Percentiles rank a stretch among this genome's conserved stretches.
phyloP scores from a whole-genome alignment of 2,797 vertebrate species.

The Urocyon cinereoargenteus region DNA sequence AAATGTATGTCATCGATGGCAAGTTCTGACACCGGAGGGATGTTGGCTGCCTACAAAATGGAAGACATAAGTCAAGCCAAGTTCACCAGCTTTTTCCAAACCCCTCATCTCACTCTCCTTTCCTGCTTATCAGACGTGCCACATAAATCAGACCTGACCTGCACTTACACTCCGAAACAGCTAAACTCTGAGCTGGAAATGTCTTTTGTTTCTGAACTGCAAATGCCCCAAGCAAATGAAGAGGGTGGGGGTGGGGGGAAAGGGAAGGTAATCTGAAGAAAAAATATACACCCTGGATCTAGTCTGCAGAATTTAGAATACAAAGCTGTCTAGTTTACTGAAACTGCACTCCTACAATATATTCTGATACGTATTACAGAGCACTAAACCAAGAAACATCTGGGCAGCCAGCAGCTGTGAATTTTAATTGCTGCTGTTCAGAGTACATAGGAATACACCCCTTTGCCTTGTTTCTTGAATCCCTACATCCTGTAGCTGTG shows the following conservation, averaged over 20 bases:
- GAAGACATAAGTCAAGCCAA: constrained; percentile 81
- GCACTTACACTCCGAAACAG: constrained; percentile 70
- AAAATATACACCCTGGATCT: constrained; percentile 77
- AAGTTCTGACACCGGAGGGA: constrained; percentile 97
- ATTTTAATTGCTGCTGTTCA: constrained; percentile 83
- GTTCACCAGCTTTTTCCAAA: constrained; percentile 84
- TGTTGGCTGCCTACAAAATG: constrained; percentile 94
- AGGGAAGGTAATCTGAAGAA: constrained; percentile 67
- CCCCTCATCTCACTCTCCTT: constrained; percentile 54
- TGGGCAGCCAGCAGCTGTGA: constrained; percentile 85
- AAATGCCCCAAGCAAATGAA: constrained; percentile 75
- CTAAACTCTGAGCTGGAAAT: constrained; percentile 76
- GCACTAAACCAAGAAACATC: constrained; percentile 84
- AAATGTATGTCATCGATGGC: constrained; percentile 97
- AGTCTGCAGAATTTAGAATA: constrained; percentile 72
- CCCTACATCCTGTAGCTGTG: not conserved
- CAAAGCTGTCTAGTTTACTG: constrained; percentile 82
- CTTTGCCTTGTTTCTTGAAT: constrained; percentile 73
- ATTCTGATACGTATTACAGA: constrained; percentile 83
- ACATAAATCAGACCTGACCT: constrained; percentile 76
- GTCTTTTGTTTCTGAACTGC: constrained; percentile 79
- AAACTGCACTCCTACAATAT: constrained; percentile 75
- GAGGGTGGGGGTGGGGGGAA: not conserved
- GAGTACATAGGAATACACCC: constrained; percentile 74
- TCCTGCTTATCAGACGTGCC: constrained; percentile 72